Conservation (phyloP, 2,113 vertebrate genomes). For the Myotis brandtii region DNA sequence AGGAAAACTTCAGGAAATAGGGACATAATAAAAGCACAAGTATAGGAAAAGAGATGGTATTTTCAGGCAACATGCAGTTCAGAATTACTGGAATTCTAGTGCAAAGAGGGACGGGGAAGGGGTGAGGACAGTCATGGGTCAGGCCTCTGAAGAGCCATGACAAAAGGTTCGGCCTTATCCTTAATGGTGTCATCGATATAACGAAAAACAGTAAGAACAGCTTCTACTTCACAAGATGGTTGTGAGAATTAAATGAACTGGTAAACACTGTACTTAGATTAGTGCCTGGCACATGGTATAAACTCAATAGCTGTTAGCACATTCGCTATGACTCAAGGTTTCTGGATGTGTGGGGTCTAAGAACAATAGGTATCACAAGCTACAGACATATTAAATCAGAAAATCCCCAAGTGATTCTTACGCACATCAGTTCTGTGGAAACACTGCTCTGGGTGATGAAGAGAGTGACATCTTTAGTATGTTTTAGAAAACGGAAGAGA, state of each 20-base stretch:
- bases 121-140: neutral
- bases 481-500: neutral
- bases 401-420: neutral
- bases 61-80: neutral
- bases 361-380: neutral
- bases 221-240: neutral
- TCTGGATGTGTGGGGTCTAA: neutral
- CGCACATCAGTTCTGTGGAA: neutral
- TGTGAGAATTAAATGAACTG: neutral
- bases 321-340: slow-evolving; percentile 1
- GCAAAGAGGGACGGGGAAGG: neutral
- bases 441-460: neutral
- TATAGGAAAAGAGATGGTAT: neutral
- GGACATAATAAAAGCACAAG: neutral
- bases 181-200: neutral
- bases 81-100: neutral
- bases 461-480: neutral
- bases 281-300: neutral
- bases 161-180: neutral
- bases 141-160: neutral
- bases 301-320: neutral
- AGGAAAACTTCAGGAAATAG: slow-evolving; percentile 20
- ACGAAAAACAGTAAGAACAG: neutral
- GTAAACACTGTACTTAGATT: neutral
- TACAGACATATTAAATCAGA: slow-evolving; percentile 11